Conservation (phyloP, 2,888 invertebrate genomes). For the Odontocolon sp. region DNA sequence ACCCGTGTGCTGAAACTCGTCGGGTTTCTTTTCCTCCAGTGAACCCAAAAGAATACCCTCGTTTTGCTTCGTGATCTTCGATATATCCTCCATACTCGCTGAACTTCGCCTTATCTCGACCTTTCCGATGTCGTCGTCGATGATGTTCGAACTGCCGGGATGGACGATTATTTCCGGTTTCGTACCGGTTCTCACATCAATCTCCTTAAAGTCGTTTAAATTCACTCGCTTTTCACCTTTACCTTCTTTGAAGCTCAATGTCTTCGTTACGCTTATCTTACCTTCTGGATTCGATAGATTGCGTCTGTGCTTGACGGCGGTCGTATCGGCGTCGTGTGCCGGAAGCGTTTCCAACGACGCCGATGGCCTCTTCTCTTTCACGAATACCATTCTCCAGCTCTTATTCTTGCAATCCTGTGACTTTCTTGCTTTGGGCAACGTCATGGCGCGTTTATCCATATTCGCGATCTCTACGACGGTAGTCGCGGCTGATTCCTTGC, state of each 20-base stretch:
- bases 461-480: conserved; percentile 64
- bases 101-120: conserved; percentile 78
- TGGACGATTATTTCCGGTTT: conserved; percentile 75
- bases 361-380: conserved; percentile 78
- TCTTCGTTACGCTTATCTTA: conserved; percentile 62
- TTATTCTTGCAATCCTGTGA: conserved; percentile 76
- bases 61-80: conserved; percentile 77
- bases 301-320: conserved; percentile 71
- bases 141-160: conserved; percentile 68
- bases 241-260: conserved; percentile 49
- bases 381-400: conserved; percentile 77
- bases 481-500: conserved; percentile 58
- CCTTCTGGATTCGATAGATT: conserved; percentile 77
- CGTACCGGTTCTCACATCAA: conserved; percentile 67
- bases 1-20: conserved; percentile 75
- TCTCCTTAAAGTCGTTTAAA: conserved; percentile 71
- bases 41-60: conserved; percentile 70
- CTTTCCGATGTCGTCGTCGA: conserved; percentile 70
- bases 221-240: conserved; percentile 61
- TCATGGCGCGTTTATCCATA: conserved; percentile 77
- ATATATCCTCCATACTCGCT: conserved; percentile 80
- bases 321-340: conserved; percentile 56
- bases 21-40: conserved; percentile 73
- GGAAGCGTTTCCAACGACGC: conserved; percentile 76
- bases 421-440: conserved; percentile 76